These are phyloP conservation scores for Iselma pallidipennis DNA, from an alignment of 2,888 invertebrate species.

Conservation along the genomic window DNA sequence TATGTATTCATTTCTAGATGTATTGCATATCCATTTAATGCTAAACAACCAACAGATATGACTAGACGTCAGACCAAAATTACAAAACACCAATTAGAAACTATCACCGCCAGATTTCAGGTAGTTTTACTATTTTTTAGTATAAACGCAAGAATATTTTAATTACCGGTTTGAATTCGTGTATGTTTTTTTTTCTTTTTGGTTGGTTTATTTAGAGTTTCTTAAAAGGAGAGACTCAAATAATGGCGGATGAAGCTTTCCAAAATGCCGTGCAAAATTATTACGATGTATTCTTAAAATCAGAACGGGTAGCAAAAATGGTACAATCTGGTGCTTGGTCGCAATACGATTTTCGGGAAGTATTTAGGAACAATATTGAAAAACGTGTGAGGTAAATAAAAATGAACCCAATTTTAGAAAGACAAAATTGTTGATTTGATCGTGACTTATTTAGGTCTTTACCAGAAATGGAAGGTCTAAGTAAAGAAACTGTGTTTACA, in stretches of 20 bases:
- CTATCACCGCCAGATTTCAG: slow-evolving; percentile 93
- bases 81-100: slow-evolving; percentile 93
- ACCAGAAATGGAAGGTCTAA: slow-evolving; percentile 98
- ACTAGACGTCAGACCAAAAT: slow-evolving; percentile 94
- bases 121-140: slow-evolving; percentile 55
- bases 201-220: slow-evolving; percentile 69
- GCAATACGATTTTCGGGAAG: slow-evolving; percentile 98
- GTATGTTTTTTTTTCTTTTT: slow-evolving; percentile 6
- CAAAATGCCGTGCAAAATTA: slow-evolving; percentile 98
- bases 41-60: slow-evolving; percentile 99
- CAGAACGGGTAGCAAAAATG: slow-evolving; percentile 95
- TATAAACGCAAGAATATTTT: neutral
- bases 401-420: neutral
- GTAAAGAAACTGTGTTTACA: slow-evolving; percentile 97
- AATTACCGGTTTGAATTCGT: neutral
- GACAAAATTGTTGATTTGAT: neutral
- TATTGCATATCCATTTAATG: slow-evolving; percentile 98
- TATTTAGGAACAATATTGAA: slow-evolving; percentile 97
- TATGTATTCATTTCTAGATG: slow-evolving; percentile 99
- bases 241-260: slow-evolving; percentile 97
- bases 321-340: slow-evolving; percentile 98
- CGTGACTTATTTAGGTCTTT: slow-evolving; percentile 69
- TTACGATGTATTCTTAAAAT: slow-evolving; percentile 94
- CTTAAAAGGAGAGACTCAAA: slow-evolving; percentile 97
- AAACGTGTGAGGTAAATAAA: slow-evolving; percentile 83